These are phyloP conservation scores for Cantharis flavilabris DNA, from an alignment of 2,888 invertebrate genomes.

Conservation along the genomic window DNA sequence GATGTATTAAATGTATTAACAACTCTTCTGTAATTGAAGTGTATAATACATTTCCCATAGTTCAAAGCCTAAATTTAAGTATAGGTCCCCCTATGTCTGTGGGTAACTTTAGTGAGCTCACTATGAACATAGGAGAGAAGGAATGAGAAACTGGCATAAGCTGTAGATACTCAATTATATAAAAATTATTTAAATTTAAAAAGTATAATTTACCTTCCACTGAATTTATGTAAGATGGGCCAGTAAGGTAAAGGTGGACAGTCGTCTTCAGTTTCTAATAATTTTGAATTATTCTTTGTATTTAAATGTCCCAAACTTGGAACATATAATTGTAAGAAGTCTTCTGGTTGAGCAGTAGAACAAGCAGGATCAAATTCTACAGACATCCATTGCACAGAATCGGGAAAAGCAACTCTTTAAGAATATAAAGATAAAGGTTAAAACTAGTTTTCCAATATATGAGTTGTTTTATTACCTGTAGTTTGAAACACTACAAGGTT, in stretches of 20 bases:
- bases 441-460: not conserved
- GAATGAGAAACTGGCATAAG: too few species aligned
- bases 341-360: slow-evolving; percentile 92
- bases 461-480: slow-evolving; percentile 64
- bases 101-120: too few species aligned
- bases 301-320: slow-evolving; percentile 55
- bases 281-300: slow-evolving; percentile 37
- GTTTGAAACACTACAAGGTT: slow-evolving; percentile 82
- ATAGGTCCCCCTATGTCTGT: too few species aligned
- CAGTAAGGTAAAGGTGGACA: slow-evolving; percentile 58
- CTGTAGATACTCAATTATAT: not conserved
- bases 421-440: not conserved
- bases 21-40: too few species aligned
- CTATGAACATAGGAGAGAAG: too few species aligned
- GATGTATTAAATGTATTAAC: too few species aligned
- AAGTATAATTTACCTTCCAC: slow-evolving; percentile 57
- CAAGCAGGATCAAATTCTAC: slow-evolving; percentile 93
- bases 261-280: slow-evolving; percentile 45
- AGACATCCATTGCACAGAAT: slow-evolving; percentile 87
- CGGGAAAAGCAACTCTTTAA: slow-evolving; percentile 81
- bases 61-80: too few species aligned
- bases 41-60: too few species aligned
- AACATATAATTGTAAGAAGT: slow-evolving; percentile 76
- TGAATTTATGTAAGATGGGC: slow-evolving; percentile 70
- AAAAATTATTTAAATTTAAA: not conserved